Evolutionary conservation across 1,140 invertebrate genomes (phyloP).

Genomic region (Drosophila pallidifrons): DNA sequence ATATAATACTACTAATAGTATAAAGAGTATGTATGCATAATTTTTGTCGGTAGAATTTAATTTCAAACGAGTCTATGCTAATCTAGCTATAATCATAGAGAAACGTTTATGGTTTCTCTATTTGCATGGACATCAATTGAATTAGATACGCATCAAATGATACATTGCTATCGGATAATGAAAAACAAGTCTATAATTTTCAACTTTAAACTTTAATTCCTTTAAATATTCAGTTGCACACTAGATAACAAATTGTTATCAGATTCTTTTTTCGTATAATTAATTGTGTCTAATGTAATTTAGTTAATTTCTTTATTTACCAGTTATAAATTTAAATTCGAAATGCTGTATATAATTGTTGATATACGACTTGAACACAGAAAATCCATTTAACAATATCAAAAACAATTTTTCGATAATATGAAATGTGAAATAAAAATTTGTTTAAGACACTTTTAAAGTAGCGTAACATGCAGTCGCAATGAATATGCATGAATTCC

Average conservation of each 20-base stretch:
- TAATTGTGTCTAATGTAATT: conserved; percentile 4
- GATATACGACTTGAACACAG: conserved; percentile 36
- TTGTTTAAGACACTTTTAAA: conserved; percentile 75
- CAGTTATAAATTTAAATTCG: conserved; percentile 41
- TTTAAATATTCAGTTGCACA: background rate
- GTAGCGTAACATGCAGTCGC: conserved; percentile 71
- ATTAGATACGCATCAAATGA: background rate
- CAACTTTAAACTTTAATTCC: conserved; percentile 3
- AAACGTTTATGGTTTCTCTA: background rate
- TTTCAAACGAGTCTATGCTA: background rate
- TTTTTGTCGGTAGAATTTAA: background rate
- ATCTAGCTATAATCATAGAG: background rate
- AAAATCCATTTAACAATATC: conserved; percentile 64
- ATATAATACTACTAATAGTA: too few species aligned
- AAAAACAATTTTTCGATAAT: conserved; percentile 5
- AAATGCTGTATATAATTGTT: conserved; percentile 54
- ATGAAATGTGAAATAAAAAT: conserved; percentile 68
- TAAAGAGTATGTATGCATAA: background rate
- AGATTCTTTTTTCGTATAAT: background rate
- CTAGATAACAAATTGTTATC: background rate
- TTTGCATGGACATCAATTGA: conserved; percentile 5
- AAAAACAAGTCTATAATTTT: background rate
- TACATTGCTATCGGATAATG: conserved; percentile 3
- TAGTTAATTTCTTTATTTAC: conserved; percentile 30
- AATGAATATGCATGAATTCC: conserved; percentile 71